Conservation (phyloP, 2,888 invertebrate species). For the Pollenia labialis region DNA sequence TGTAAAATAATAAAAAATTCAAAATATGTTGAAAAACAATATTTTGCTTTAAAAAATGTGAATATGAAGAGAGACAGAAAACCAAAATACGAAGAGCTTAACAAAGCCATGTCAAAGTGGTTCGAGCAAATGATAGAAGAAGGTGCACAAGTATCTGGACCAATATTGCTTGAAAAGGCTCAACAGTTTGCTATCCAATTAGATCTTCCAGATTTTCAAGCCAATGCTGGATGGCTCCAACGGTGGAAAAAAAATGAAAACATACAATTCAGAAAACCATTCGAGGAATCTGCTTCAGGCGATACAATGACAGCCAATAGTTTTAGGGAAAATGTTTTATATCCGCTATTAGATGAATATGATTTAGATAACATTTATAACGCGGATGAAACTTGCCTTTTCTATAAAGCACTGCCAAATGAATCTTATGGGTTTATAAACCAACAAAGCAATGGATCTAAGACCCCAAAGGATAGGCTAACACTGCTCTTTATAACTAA, state of each 20-base stretch:
- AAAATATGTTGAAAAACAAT: constrained; percentile 4
- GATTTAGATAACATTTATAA: constrained; percentile 12
- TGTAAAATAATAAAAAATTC: constrained; percentile 41
- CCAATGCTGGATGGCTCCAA: constrained; percentile 27
- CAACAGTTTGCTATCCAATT: constrained; percentile 15
- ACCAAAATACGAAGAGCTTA: neutral
- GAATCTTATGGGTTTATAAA: neutral
- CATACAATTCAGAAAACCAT: constrained; percentile 15
- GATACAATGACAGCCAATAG: neutral
- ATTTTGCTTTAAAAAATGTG: neutral
- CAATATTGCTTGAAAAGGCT: constrained; percentile 12
- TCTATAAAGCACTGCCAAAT: constrained; percentile 2
- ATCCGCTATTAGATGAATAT: neutral
- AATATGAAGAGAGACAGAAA: neutral
- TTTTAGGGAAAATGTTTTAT: constrained; percentile 21
- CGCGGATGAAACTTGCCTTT: neutral
- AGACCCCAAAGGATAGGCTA: constrained; percentile 19
- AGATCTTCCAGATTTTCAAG: neutral
- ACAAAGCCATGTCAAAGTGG: neutral
- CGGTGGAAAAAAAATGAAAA: constrained; percentile 38
- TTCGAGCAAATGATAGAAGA: neutral
- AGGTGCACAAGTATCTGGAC: neutral
- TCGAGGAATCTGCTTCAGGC: neutral
- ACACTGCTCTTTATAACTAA: constrained; percentile 21
- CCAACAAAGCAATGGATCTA: neutral